Base-by-base conservation (phyloP, 2,797 vertebrate genomes). In the Sebastes taczanowskii region DNA sequence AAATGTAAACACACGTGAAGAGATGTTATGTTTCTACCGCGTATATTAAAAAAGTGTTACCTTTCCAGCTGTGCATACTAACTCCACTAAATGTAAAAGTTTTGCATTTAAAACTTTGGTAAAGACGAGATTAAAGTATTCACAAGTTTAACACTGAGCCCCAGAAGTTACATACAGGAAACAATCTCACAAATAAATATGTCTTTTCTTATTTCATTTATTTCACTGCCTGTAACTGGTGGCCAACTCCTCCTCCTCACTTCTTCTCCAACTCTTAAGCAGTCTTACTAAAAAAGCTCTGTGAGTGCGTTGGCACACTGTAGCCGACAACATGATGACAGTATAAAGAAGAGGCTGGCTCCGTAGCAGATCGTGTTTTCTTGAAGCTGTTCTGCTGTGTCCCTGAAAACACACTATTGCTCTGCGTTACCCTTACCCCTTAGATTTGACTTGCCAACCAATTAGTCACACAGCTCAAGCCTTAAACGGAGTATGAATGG, bases 391-490 rank as follows among this genome's bases (percentile, higher is more conserved):
- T 64, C 61, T 75, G 34, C 55, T 32, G 52, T 22, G 22, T 71
- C 71, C 55, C 20, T 7, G 32, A 74, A 80, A 78, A 42, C 55
- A 84, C 61, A 65, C 59, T 56, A 42, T 75, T 80, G 72, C 32
- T 11, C 23, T 2, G 18, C 10, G 14, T 75, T 27, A 63, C 62
- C 0, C 7, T 27, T 53, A 61, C 64, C 63, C 35, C 56, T 78
- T 53, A 27, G 59, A 56, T 80, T 77, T 77, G 35, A 79, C 80
- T 87, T 77, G 73, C 78, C 81, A 88, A 30, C 71, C 71, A 85
- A 90, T 91, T 88, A 89, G 80, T 88, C 85, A 84, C 65, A 34
- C 74, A 38, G 82, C 77, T 85, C 61, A 60, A 55, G 82, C 78
- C 52, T 77, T 83, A 63, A 78, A 77, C 67, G 8, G 66, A 72